Conservation (phyloP, 2,113 vertebrate genomes). For the Brachypteracias leptosomus region DNA sequence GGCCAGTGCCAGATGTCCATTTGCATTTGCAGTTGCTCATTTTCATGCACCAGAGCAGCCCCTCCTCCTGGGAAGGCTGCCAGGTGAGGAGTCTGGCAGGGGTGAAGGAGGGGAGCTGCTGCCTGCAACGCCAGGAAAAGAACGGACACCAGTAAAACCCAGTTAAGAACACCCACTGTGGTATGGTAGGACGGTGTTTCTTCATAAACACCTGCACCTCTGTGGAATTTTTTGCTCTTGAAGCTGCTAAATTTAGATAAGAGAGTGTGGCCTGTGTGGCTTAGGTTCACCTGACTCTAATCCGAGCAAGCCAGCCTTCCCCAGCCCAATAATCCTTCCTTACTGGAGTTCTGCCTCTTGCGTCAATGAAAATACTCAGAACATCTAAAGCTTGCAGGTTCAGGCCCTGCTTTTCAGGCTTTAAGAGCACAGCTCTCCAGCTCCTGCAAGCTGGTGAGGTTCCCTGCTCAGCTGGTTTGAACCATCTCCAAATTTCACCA, state of each 20-base stretch:
- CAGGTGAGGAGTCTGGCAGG: neutral
- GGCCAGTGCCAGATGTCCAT: neutral
- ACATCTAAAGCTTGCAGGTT: neutral
- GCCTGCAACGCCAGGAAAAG: neutral
- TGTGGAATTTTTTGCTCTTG: neutral
- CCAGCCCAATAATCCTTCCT: neutral
- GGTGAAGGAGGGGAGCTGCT: neutral
- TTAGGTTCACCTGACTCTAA: neutral
- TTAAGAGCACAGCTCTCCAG: neutral
- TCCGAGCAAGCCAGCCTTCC: neutral
- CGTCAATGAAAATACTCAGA: neutral
- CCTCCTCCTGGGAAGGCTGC: neutral
- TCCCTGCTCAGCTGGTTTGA: no score
- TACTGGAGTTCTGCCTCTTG: neutral
- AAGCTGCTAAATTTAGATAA: neutral
- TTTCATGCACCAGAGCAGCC: neutral
- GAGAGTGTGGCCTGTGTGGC: neutral
- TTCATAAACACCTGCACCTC: neutral
- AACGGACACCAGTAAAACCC: neutral
- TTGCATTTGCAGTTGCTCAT: slow-evolving; percentile 9
- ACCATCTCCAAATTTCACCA: neutral
- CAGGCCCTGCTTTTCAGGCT: neutral
- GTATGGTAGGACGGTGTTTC: neutral
- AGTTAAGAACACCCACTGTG: neutral
- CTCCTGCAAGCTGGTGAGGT: neutral